A percentile compares a stretch with the other conserved stretches of the same genome.
phyloP scores from a whole-genome alignment of 1,140 invertebrate species.

The Planococcus citri region DNA sequence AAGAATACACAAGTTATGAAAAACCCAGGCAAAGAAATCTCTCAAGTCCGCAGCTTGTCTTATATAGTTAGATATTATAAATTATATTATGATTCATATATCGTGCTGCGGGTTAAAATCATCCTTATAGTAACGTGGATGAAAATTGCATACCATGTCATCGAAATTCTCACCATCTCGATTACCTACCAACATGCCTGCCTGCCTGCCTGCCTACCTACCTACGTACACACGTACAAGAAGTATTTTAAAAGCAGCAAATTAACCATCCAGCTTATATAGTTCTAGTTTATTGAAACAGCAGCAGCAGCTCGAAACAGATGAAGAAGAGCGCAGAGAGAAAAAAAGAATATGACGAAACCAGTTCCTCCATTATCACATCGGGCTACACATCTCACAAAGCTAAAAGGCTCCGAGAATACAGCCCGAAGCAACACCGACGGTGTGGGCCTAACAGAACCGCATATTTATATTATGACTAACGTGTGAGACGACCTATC shows the following conservation, averaged over 20 bases:
- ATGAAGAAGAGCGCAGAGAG: too few relatives aligned
- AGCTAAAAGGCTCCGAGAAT: neutral
- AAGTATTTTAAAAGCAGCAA: neutral
- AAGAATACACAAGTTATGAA: neutral
- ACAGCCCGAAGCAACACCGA: neutral
- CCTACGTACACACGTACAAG: neutral
- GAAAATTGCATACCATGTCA: too few relatives aligned
- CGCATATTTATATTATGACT: constrained; percentile 12
- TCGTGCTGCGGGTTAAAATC: too few relatives aligned
- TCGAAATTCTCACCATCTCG: too few relatives aligned
- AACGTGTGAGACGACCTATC: neutral
- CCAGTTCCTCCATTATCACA: neutral
- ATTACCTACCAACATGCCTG: too few relatives aligned
- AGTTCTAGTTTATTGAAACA: neutral
- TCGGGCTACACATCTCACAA: neutral
- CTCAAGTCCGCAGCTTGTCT: too few relatives aligned
- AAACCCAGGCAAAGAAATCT: too few relatives aligned
- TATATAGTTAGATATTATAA: too few relatives aligned
- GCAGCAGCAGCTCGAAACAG: neutral
- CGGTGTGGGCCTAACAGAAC: neutral
- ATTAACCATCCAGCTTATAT: neutral
- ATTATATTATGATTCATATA: too few relatives aligned
- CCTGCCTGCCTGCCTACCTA: too few relatives aligned
- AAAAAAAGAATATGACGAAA: neutral
- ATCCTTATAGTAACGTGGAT: too few relatives aligned